Percentiles rank a stretch among this genome's conserved stretches.
Evolutionary conservation across 64 coral and sea anemone genomes (phyloP).

Genomic region (Pocillopora damicornis): DNA sequence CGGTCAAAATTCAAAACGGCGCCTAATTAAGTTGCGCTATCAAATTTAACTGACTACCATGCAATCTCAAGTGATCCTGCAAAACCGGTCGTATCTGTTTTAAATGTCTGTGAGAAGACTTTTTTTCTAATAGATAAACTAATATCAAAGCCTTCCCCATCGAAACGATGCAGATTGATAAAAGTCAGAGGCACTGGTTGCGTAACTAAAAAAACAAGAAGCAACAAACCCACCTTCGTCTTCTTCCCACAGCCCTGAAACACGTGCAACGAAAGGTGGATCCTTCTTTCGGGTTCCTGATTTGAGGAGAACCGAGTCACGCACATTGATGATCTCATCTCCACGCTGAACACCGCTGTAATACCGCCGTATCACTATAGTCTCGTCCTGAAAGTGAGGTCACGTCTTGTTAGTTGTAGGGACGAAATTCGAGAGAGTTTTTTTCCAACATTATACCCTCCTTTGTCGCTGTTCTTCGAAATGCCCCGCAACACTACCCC

Average conservation of each 20-base stretch:
- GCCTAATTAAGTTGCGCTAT: no score
- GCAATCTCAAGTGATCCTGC: no score
- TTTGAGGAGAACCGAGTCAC: conserved; percentile 97
- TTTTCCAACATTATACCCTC: background rate
- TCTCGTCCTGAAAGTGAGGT: conserved; percentile 76
- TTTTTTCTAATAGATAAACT: no score
- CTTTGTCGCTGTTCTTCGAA: no score
- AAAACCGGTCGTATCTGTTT: no score
- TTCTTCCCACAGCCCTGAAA: conserved; percentile 99
- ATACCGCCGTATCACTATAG: conserved; percentile 87
- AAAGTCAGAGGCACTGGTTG: no score
- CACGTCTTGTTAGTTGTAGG: background rate
- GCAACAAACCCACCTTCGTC: conserved; percentile 57
- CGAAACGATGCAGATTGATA: no score
- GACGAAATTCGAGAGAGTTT: background rate
- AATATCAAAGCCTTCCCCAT: no score
- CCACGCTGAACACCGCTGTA: conserved; percentile 94
- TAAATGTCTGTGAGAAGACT: no score
- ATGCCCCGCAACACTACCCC: no score
- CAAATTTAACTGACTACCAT: no score
- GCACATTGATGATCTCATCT: conserved; percentile 95
- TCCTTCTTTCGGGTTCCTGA: conserved; percentile 93
- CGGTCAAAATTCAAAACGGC: no score
- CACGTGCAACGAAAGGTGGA: conserved; percentile 94
- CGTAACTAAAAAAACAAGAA: background rate